These are phyloP conservation scores for Drosophila flavopinicola DNA, from an alignment of 2,888 invertebrate genomes.

Conservation along the genomic window DNA sequence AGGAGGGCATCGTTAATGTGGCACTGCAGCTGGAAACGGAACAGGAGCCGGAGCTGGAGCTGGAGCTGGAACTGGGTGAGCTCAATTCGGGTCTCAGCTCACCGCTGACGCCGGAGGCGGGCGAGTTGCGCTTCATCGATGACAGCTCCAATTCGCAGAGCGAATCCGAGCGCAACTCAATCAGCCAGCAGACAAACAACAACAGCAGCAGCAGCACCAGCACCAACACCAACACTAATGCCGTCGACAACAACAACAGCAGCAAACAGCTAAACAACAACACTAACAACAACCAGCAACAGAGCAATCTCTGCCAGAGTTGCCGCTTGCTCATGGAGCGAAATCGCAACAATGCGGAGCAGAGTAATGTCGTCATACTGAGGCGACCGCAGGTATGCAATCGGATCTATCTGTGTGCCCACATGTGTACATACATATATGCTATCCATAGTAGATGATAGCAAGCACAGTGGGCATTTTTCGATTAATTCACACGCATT, in stretches of 20 bases:
- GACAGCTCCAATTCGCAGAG: slow-evolving; percentile 83
- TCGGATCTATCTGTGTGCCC: slow-evolving; percentile 2
- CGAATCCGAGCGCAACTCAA: slow-evolving; percentile 78
- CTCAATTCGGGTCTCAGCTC: slow-evolving; percentile 54
- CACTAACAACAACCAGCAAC: slow-evolving; percentile 35
- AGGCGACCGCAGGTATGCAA: slow-evolving; percentile 56
- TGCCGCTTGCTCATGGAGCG: slow-evolving; percentile 79
- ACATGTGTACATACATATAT: no score
- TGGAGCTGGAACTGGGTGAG: background rate
- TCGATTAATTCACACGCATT: no score
- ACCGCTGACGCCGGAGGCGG: slow-evolving; percentile 55
- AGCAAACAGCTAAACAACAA: slow-evolving; percentile 48
- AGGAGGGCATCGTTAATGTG: slow-evolving; percentile 43
- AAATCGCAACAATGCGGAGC: slow-evolving; percentile 80
- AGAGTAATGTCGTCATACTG: slow-evolving; percentile 58
- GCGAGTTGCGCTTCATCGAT: slow-evolving; percentile 82
- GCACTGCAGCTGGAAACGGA: slow-evolving; percentile 30
- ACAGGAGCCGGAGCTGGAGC: background rate
- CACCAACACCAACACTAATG: slow-evolving; percentile 41
- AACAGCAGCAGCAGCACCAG: slow-evolving; percentile 25
- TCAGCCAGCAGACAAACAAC: slow-evolving; percentile 26
- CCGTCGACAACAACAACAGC: slow-evolving; percentile 49
- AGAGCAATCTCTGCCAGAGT: slow-evolving; percentile 77
- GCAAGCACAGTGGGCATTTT: background rate
- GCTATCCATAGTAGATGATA: no score